These are phyloP conservation scores for Agelastica alni DNA, from an alignment of 2,888 invertebrate genomes.

Conservation along the genomic window DNA sequence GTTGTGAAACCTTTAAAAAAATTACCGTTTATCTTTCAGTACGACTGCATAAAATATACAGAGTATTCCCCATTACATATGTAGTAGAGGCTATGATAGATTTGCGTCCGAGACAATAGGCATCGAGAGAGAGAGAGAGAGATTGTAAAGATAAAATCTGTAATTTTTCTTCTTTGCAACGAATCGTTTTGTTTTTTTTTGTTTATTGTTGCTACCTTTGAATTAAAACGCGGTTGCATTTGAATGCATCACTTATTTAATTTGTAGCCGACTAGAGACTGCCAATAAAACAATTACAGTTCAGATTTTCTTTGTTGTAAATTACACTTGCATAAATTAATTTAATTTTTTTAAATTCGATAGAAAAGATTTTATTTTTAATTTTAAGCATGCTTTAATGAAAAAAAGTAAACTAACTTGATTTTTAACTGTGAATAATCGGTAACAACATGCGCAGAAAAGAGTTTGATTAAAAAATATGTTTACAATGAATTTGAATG, in stretches of 20 bases:
- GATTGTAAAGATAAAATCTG: conserved; percentile 26
- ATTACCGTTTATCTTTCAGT: conserved; percentile 6
- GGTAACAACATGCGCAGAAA: too few relatives aligned
- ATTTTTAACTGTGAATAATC: too few relatives aligned
- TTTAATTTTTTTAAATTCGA: too few relatives aligned
- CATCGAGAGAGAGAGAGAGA: too few relatives aligned
- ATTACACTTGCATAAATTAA: too few relatives aligned
- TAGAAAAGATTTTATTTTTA: too few relatives aligned
- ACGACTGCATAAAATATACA: conserved; percentile 14
- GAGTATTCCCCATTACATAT: conserved; percentile 28
- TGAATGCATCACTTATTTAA: conserved; percentile 28
- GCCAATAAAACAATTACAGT: conserved; percentile 27
- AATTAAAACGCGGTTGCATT: conserved; percentile 29
- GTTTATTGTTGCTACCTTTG: conserved; percentile 15
- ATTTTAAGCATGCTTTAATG: too few relatives aligned
- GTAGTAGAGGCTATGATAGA: conserved; percentile 31
- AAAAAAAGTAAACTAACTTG: too few relatives aligned
- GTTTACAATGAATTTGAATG: too few relatives aligned
- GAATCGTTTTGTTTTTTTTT: conserved; percentile 16
- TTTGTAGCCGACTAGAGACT: conserved; percentile 8
- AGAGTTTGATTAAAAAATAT: too few relatives aligned
- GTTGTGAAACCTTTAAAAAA: background rate
- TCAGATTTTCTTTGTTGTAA: too few relatives aligned
- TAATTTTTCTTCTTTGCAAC: conserved; percentile 22
- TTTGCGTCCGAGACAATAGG: conserved; percentile 31